Evolutionary conservation across 2,888 invertebrate species (phyloP), one percentile per base, ranked within the genome.

Genomic region (Epinotia bilunana): DNA sequence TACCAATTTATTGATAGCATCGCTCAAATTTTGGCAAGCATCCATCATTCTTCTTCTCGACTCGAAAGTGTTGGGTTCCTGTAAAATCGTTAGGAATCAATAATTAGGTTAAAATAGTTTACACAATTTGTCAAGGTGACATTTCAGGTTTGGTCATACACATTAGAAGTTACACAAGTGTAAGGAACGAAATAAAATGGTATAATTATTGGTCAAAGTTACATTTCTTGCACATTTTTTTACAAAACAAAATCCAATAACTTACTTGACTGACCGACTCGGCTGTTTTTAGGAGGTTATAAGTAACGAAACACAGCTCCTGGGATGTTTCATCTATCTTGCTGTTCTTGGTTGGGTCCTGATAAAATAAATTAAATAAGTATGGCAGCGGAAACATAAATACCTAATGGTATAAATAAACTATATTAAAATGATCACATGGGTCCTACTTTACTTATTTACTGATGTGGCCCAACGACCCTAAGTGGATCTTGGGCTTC

Each of bases 1-100:
- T 77, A 93, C 92, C 83, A 92, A 74, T 81, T 86, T 88, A 61
- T 88, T 88, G 23, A 92, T 85, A 0, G 88, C 79, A 1, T 88
- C 87, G 61, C 88, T 89, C 33, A 93, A 80, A 3, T 78, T 75
- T 0, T 83, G 84, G 58, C 88, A 86, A 0, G 91, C 89, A 0
- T 90, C 88, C 13, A 84, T 55, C 0, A 92, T 80, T 61, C 83
- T 82, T 13, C 88, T 80, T 33, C 84, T 82, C 0, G 83, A 73
- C 2, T 82, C 82, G 0, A 84, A 79, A 28, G 83, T 84, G 18
- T 81, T 78, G 0, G 87, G 85, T 2, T 85, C 83, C 90, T 91
- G 77, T 4, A 6, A 76, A 80, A 33, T 39, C 60, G n/a, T n/a
- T n/a, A n/a, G 71, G 0, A 49, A 3, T 3, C 3, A 13, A 49